These are phyloP conservation scores for Ardeotis arabs DNA, from an alignment of 2,113 vertebrate species.

Conservation along the genomic window DNA sequence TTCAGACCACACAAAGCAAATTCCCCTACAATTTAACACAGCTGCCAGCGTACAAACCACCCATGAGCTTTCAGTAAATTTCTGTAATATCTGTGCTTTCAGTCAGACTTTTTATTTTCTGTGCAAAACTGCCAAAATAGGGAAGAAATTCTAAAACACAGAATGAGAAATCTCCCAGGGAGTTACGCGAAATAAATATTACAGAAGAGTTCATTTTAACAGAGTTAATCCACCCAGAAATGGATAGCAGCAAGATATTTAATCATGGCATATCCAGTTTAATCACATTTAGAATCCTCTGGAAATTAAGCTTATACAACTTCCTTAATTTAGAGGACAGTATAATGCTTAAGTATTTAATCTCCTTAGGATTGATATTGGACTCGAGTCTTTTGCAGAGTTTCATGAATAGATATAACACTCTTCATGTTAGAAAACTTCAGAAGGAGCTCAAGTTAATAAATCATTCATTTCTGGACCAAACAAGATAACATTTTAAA, in stretches of 20 bases:
- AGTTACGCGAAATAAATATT: conserved; percentile 72
- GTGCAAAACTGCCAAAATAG: conserved; percentile 14
- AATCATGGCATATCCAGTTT: conserved; percentile 67
- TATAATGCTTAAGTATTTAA: conserved; percentile 71
- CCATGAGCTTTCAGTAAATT: background rate
- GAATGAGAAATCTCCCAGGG: background rate
- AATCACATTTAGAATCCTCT: conserved; percentile 70
- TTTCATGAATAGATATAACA: conserved; percentile 38
- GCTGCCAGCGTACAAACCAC: background rate
- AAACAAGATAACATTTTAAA: background rate
- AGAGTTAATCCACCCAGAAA: conserved; percentile 71
- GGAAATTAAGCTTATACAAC: conserved; percentile 67
- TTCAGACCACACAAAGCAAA: background rate
- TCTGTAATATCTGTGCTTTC: background rate
- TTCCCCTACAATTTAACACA: background rate
- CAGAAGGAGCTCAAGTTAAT: background rate
- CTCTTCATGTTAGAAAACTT: conserved; percentile 25
- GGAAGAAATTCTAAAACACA: conserved; percentile 33
- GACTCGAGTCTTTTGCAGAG: conserved; percentile 23
- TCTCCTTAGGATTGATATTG: conserved; percentile 63
- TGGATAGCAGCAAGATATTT: conserved; percentile 71
- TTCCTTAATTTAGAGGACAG: conserved; percentile 66
- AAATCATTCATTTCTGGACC: background rate
- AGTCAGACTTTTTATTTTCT: conserved; percentile 31
- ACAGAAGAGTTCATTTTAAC: conserved; percentile 62